Base-by-base conservation (phyloP, 2,888 invertebrate genomes). In the Bombyx huttoni region DNA sequence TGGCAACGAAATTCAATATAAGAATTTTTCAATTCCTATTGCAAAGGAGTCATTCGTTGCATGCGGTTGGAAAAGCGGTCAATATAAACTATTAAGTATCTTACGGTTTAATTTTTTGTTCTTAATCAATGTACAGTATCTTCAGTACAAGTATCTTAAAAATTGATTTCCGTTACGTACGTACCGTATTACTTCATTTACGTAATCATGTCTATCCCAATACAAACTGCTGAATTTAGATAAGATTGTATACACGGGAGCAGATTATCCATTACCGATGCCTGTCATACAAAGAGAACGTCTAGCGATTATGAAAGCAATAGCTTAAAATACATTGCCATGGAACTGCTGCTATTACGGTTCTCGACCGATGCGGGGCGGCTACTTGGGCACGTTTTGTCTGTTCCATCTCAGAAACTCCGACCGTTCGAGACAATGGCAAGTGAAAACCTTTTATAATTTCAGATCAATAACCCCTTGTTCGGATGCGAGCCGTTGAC, bases 381-480 rank as follows among this genome's bases (percentile, higher is more conserved):
- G 13, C 68, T 74, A 79, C 85, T 85, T 78, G 73, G 67, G 78
- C 85, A 86, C 86, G 85, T 78, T 71, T 70, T 68, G 69, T 70
- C 63, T 63, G 68, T 68, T 74, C 62, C 65, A 68, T 67, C 64
- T 64, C 65, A 68, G 65, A 68, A 67, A 64, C 65, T 55, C 57
- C 55, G 50, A 65, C 67, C 70, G 73, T 73, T 79, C 73, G 75
- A 82, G 78, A 85, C 84, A 84, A 82, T 76, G 67, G 62, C 62
- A 60, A 64, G 68, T 72, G 75, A 73, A 73, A 81, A 76, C 68
- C 78, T 78, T 77, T 79, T 75, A 78, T 75, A 77, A 68, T 74
- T 73, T 62, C 69, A 76, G 79, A 79, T 76, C 79, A 78, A 81
- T 81, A 80, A 78, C 81, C 76, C 61, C 73, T 77, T 68, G 70